Evolutionary conservation across 2,888 invertebrate genomes (phyloP).

Genomic region (Ophion ventricosus): DNA sequence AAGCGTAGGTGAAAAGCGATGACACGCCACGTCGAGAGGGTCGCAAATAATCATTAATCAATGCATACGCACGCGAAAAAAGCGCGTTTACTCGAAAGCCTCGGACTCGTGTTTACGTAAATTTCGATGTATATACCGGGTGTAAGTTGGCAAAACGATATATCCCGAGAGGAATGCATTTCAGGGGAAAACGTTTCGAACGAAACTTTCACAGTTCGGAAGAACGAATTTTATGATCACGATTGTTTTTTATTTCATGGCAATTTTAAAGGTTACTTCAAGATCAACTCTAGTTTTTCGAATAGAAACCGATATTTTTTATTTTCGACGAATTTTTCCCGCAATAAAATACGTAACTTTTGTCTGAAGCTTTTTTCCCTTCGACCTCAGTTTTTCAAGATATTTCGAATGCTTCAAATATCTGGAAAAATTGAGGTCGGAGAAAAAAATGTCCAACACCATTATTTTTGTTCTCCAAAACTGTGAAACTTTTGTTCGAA

Average conservation of each 20-base stretch:
- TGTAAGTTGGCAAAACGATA: neutral
- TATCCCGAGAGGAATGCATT: neutral
- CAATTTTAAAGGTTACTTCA: neutral
- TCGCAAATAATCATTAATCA: slow-evolving; percentile 62
- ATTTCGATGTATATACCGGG: slow-evolving; percentile 2
- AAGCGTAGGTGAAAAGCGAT: slow-evolving; percentile 40
- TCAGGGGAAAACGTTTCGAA: neutral
- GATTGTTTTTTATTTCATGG: neutral
- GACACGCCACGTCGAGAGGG: slow-evolving; percentile 37
- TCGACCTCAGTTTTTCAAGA: neutral
- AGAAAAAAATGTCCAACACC: neutral
- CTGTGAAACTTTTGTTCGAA: neutral
- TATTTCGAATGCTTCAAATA: neutral
- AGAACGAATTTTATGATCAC: neutral
- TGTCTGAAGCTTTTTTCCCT: neutral
- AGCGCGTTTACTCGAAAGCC: slow-evolving; percentile 30
- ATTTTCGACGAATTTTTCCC: neutral
- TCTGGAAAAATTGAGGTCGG: too few species aligned
- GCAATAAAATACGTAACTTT: neutral
- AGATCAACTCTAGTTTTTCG: neutral
- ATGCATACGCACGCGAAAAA: slow-evolving; percentile 39
- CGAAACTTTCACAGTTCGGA: neutral
- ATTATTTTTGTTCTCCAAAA: neutral
- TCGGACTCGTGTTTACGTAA: slow-evolving; percentile 21
- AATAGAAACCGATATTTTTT: neutral